phyloP scores from a whole-genome alignment of 1,140 invertebrate genomes.

The Drosophila subobscura region DNA sequence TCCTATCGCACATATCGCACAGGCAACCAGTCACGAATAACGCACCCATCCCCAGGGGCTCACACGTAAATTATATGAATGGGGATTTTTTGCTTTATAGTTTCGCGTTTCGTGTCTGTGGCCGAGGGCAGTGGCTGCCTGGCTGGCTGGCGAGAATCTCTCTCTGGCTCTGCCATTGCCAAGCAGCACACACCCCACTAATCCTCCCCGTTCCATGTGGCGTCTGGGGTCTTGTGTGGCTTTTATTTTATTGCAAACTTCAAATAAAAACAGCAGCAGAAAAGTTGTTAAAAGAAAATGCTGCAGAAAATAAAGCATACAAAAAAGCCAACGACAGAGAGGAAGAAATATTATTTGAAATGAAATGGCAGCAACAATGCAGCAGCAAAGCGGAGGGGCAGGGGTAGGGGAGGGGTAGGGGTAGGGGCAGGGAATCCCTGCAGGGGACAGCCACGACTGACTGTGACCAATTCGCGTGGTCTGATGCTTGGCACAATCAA shows the following conservation, averaged over 20 bases:
- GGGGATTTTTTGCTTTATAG: conserved; percentile 60
- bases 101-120: conserved; percentile 57
- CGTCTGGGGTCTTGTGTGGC: conserved; percentile 48
- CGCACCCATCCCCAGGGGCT: conserved; percentile 31
- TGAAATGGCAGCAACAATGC: conserved; percentile 34
- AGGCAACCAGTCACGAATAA: conserved; percentile 10
- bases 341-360: conserved; percentile 40
- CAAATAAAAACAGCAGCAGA: conserved; percentile 50
- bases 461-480: too few species aligned
- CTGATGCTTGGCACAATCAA: too few species aligned
- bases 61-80: conserved; percentile 55
- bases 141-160: conserved; percentile 5
- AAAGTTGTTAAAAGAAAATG: conserved; percentile 49
- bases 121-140: conserved; percentile 44
- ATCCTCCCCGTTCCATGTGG: conserved; percentile 25
- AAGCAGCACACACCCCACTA: conserved; percentile 2
- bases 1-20: not conserved
- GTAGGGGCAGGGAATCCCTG: too few species aligned
- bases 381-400: conserved; percentile 2
- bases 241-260: conserved; percentile 65
- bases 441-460: not conserved
- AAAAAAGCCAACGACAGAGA: conserved; percentile 12
- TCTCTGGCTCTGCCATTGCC: not conserved
- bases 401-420: not conserved
- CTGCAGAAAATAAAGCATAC: conserved; percentile 6